These are phyloP conservation scores for Tragelaphus oryx DNA, from an alignment of 2,797 vertebrate species.

Conservation along the genomic window DNA sequence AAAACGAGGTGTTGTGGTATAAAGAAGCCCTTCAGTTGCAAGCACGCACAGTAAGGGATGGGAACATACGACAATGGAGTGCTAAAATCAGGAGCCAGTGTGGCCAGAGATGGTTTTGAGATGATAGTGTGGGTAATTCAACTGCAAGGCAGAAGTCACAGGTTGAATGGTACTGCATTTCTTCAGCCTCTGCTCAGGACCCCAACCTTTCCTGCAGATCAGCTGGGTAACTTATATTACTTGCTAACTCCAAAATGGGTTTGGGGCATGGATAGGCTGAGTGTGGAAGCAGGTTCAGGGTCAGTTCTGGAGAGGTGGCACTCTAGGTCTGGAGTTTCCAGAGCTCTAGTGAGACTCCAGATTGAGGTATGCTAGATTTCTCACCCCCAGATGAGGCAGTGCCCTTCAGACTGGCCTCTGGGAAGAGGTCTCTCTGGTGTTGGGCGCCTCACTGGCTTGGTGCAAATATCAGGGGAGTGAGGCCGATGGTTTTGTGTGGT, in stretches of 20 bases:
- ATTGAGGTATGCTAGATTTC: background rate
- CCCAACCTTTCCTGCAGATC: background rate
- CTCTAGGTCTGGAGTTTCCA: background rate
- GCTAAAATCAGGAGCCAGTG: background rate
- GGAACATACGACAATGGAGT: background rate
- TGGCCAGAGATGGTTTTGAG: background rate
- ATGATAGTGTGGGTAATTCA: background rate
- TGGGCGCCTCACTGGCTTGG: background rate
- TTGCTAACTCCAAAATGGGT: background rate
- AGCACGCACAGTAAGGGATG: background rate
- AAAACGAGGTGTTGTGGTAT: background rate
- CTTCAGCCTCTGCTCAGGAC: background rate
- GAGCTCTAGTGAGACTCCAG: background rate
- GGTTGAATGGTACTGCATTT: background rate
- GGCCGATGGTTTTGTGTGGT: background rate
- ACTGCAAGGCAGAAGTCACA: background rate
- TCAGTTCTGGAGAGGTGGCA: background rate
- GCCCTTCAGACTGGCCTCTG: background rate
- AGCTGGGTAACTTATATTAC: background rate
- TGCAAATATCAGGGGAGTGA: background rate
- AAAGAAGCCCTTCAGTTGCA: background rate
- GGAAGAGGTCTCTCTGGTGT: background rate
- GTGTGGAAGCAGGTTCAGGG: background rate
- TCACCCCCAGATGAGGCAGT: background rate
- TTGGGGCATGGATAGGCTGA: background rate